A percentile compares a stretch with the other conserved stretches of the same genome.
phyloP scores from a whole-genome alignment of 1,140 invertebrate genomes.

The Physella acuta region DNA sequence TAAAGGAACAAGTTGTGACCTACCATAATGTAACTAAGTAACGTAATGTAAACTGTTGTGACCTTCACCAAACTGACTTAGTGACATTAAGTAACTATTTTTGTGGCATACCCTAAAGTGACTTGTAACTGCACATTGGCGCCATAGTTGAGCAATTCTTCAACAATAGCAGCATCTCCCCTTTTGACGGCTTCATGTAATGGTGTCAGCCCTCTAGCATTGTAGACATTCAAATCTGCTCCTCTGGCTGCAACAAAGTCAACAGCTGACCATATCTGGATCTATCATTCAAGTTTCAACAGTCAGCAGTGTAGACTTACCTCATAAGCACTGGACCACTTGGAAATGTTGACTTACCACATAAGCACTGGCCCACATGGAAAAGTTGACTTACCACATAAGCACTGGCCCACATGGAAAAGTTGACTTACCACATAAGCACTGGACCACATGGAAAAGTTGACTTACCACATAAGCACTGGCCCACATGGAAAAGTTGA shows the following conservation, averaged over 20 bases:
- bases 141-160: constrained; percentile 65
- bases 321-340: background rate
- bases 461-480: background rate
- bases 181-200: constrained; percentile 69
- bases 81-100: too few relatives aligned
- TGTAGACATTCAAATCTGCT: constrained; percentile 62
- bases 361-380: too few relatives aligned
- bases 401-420: background rate
- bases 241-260: constrained; percentile 60
- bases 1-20: too few relatives aligned
- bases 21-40: too few relatives aligned
- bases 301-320: background rate
- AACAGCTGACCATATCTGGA: background rate
- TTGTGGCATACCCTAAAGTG: constrained; percentile 62
- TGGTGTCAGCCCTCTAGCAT: constrained; percentile 67
- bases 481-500: too few relatives aligned
- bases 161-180: constrained; percentile 65
- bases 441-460: background rate
- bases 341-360: background rate
- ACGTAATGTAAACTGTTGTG: too few relatives aligned
- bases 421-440: background rate
- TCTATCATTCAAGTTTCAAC: too few relatives aligned
- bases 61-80: too few relatives aligned
- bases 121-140: constrained; percentile 66
- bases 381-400: background rate